Base-by-base conservation (phyloP, 2,113 vertebrate species). In the Chaenocephalus aceratus region DNA sequence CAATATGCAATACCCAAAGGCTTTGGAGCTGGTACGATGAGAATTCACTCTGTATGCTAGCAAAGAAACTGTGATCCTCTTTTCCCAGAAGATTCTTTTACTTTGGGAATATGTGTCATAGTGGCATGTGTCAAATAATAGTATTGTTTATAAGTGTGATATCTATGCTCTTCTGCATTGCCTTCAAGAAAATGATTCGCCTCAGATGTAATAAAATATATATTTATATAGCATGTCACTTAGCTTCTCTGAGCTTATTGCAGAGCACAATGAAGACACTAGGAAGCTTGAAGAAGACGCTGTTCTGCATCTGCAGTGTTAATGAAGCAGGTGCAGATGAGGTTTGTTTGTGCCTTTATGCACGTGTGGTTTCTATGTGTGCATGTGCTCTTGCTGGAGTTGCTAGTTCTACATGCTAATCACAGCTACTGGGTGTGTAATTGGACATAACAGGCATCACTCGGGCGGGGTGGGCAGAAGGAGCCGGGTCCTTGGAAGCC, bases 391-490 rank as follows among this genome's bases (percentile, higher is more conserved):
- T 26, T 61, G 70, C 73, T 53, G 72, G 71, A 85, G 72, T 36
- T 61, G 60, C 83, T 89, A 92, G 89, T 92, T 90, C 79, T 77
- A 84, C 51, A 82, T 59, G 63, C 79, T 94, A 83, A 94, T 93
- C 88, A 86, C 77, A 89, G 81, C 86, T 75, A 70, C 85, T 64
- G 77, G 85, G 80, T 90, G 80, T 92, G 88, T 94, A 95, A 94
- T 94, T 93, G 93, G 94, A 93, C 92, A 90, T 91, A 95, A 93
- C 93, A 92, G 89, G 86, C 90, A 46, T 92, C 91, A 86, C 72
- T 93, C 81, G 67, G 56, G 79, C 70, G 73, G 84, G 72, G 87
- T 83, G 87, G 86, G 91, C 74, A 61, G 87, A 83, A 69, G 69
- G 74, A 79, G 61, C 74, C 63, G 76, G 76, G 80, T 90, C 80